Evolutionary conservation across 2,888 invertebrate genomes (phyloP).

Genomic region (Troides aeacus): DNA sequence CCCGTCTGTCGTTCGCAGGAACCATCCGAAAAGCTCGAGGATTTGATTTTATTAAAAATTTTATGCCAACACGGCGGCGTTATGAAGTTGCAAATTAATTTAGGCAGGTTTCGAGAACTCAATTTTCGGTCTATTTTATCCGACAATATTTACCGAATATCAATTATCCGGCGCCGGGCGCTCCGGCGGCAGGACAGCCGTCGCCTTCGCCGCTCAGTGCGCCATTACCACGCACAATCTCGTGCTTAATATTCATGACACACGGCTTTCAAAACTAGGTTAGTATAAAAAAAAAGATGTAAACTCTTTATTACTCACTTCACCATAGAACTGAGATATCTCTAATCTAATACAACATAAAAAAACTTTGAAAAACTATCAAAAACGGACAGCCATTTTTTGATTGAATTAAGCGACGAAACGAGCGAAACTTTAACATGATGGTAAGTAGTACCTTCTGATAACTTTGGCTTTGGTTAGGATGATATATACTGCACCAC

Average conservation of each 20-base stretch:
- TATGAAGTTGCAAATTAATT: slow-evolving; percentile 78
- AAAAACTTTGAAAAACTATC: too few relatives aligned
- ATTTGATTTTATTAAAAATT: slow-evolving; percentile 69
- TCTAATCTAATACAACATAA: too few relatives aligned
- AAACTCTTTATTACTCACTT: too few relatives aligned
- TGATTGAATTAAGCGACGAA: too few relatives aligned
- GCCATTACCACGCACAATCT: slow-evolving; percentile 44
- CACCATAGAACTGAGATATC: too few relatives aligned
- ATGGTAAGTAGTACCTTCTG: too few relatives aligned
- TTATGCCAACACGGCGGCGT: slow-evolving; percentile 64
- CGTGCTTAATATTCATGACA: slow-evolving; percentile 41
- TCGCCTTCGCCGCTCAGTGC: slow-evolving; percentile 54
- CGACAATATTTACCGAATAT: slow-evolving; percentile 77
- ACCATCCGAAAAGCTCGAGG: slow-evolving; percentile 46
- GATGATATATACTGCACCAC: too few relatives aligned
- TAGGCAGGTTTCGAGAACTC: slow-evolving; percentile 73
- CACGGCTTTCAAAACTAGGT: background rate
- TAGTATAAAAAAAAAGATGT: too few relatives aligned
- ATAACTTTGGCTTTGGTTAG: too few relatives aligned
- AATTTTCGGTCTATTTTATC: slow-evolving; percentile 76
- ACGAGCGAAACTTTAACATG: too few relatives aligned
- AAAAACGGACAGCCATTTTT: too few relatives aligned
- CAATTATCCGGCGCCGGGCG: slow-evolving; percentile 63
- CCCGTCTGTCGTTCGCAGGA: slow-evolving; percentile 37
- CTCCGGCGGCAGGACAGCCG: slow-evolving; percentile 39